phyloP scores from a whole-genome alignment of 2,113 vertebrate genomes.

The Anguilla rostrata region DNA sequence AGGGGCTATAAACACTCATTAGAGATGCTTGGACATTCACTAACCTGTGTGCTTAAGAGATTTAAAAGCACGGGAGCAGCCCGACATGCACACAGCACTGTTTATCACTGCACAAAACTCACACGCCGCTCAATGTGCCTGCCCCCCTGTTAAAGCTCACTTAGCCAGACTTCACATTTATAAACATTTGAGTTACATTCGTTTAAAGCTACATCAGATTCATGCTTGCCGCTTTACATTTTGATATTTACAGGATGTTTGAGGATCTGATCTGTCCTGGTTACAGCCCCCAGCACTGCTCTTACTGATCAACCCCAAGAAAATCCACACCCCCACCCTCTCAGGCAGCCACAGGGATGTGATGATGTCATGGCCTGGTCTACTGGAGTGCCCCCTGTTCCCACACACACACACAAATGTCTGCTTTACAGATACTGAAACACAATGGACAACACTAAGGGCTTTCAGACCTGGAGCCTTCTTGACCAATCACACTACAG shows the following conservation, averaged over 20 bases:
- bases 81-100: conserved; percentile 57
- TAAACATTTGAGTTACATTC: background rate
- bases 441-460: too few relatives aligned
- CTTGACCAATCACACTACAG: too few relatives aligned
- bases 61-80: conserved; percentile 57
- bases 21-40: conserved; percentile 68
- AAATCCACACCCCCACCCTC: too few relatives aligned
- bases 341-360: too few relatives aligned
- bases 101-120: background rate
- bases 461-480: too few relatives aligned
- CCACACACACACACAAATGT: too few relatives aligned
- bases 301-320: too few relatives aligned
- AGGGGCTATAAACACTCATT: conserved; percentile 77
- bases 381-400: too few relatives aligned
- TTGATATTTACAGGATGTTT: background rate
- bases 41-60: conserved; percentile 73
- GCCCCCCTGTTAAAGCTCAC: background rate
- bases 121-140: background rate
- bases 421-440: too few relatives aligned
- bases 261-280: background rate
- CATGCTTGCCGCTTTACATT: too few relatives aligned
- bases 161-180: background rate
- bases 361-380: too few relatives aligned
- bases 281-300: too few relatives aligned
- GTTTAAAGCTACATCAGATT: background rate